Conservation (phyloP, 2,113 vertebrate genomes). For the Piliocolobus tephrosceles region DNA sequence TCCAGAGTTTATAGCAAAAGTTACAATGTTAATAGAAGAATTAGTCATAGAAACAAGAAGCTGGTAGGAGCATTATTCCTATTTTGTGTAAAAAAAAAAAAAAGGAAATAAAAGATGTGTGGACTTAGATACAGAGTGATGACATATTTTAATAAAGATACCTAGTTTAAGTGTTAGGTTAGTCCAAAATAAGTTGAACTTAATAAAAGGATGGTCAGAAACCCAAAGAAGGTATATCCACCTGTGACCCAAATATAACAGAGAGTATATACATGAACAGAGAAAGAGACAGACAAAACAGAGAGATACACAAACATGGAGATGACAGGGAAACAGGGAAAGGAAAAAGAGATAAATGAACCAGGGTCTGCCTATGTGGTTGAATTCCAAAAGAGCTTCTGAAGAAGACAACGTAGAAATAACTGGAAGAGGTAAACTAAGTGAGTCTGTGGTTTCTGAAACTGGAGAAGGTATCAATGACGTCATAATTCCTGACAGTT, state of each 20-base stretch:
- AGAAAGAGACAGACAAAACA: not conserved
- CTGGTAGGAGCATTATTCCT: not conserved
- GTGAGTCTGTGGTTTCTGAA: not conserved
- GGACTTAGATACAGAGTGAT: not conserved
- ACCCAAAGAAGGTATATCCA: not conserved
- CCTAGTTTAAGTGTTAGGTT: not conserved
- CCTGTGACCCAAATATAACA: not conserved
- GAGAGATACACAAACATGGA: not conserved
- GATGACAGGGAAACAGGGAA: not conserved
- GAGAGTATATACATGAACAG: not conserved
- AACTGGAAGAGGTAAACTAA: not conserved
- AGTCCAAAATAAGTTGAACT: not conserved
- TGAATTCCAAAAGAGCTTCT: not conserved
- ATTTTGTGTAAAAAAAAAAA: not conserved
- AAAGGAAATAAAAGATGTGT: not conserved
- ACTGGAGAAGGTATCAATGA: not conserved
- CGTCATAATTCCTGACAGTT: not conserved
- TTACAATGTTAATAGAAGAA: not conserved
- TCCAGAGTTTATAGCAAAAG: not conserved
- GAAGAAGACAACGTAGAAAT: not conserved
- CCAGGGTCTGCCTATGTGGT: not conserved
- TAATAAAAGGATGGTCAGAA: not conserved
- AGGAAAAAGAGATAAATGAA: not conserved
- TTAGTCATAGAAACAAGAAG: not conserved
- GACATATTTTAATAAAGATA: not conserved